phyloP scores from a whole-genome alignment of 2,797 vertebrate species.

The Acomys russatus region DNA sequence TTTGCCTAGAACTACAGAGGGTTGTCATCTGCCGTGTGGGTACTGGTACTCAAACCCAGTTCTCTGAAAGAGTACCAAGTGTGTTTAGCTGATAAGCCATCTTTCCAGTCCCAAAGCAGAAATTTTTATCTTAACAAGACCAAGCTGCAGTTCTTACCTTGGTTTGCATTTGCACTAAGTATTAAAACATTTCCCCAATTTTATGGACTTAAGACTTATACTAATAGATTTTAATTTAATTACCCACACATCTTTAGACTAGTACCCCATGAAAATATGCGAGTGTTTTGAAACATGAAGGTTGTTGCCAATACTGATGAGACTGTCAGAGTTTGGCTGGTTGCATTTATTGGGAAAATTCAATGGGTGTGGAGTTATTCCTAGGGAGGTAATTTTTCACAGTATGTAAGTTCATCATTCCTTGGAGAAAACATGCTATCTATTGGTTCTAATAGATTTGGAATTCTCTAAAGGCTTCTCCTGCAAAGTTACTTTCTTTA shows the following conservation, averaged over 20 bases:
- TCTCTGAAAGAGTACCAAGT: neutral
- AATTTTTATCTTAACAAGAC: neutral
- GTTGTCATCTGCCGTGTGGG: neutral
- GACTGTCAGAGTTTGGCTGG: neutral
- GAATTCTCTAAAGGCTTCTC: neutral
- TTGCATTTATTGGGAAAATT: neutral
- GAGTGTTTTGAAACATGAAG: neutral
- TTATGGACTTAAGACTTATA: neutral
- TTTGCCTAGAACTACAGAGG: neutral
- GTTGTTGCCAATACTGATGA: accelerated
- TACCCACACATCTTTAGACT: too few species aligned
- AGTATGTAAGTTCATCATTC: neutral
- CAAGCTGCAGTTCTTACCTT: too few species aligned
- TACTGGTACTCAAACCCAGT: neutral
- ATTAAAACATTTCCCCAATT: neutral
- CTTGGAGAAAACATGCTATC: neutral
- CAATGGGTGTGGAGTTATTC: neutral
- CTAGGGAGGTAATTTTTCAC: neutral
- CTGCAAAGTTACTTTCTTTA: neutral
- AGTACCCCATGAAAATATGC: neutral
- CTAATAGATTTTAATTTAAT: neutral
- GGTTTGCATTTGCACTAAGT: neutral
- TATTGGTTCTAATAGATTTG: neutral
- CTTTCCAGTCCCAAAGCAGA: neutral
- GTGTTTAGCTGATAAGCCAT: neutral